Evolutionary conservation across 2,797 vertebrate genomes (phyloP).

Genomic region (Sebastes steindachneri): DNA sequence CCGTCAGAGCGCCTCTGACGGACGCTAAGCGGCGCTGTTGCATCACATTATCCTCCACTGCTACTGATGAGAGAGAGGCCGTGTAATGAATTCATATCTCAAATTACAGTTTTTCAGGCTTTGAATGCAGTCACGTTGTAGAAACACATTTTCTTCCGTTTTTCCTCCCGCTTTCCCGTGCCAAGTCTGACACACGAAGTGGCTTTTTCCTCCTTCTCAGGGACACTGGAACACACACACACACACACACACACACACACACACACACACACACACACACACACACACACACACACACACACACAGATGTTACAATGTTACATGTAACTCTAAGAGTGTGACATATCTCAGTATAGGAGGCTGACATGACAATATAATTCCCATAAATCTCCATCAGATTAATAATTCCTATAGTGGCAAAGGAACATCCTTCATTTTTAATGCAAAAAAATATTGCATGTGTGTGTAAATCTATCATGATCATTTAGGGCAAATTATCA

Average conservation of each 20-base stretch:
- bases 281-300: neutral
- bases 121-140: constrained; percentile 85
- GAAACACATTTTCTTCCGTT: constrained; percentile 81
- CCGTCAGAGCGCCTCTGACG: neutral
- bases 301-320: constrained; percentile 44
- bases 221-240: constrained; percentile 27
- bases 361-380: constrained; percentile 39
- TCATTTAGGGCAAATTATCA: constrained; percentile 50
- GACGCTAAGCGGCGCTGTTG: constrained; percentile 77
- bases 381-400: constrained; percentile 32
- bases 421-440: neutral
- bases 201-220: constrained; percentile 51
- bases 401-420: constrained; percentile 23
- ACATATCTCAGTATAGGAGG: neutral
- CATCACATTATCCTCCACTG: constrained; percentile 37
- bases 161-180: constrained; percentile 55
- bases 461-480: constrained; percentile 29
- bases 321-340: constrained; percentile 21
- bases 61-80: constrained; percentile 66
- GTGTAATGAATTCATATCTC: constrained; percentile 79
- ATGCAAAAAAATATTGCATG: constrained; percentile 1
- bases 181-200: constrained; percentile 73
- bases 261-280: neutral
- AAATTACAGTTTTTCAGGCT: constrained; percentile 78
- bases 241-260: constrained; percentile 12